Base-by-base conservation (phyloP, 2,113 vertebrate genomes). In the Caranx melampygus region DNA sequence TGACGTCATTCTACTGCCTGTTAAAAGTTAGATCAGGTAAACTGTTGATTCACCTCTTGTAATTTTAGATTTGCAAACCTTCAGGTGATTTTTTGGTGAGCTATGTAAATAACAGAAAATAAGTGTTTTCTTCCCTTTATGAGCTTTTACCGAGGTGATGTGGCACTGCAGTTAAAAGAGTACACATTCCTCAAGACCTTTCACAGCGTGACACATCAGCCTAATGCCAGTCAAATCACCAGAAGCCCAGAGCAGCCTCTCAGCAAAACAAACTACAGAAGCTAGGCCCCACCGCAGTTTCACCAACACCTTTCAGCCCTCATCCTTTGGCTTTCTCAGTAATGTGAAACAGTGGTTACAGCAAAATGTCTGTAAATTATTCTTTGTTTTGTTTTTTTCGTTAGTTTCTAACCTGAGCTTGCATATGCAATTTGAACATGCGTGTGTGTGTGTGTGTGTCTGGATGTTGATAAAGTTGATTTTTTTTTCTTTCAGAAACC, bases 401-500 rank as follows among this genome's bases (percentile, higher is more conserved):
- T 26, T 26, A 26, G 18, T 10, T 64, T 45, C 0, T 0, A 15
- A 6, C 40, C 7, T 26, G 13, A n/a, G 37, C 3, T 2, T 21
- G 15, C 14, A 8, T 45, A 21, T 59, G 37, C 9, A 12, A 3
- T 55, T 26, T 55, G 52, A 26, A 55, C 54, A 35, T 54, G 26
- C 12, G 11, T 12, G 20, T 20, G 18, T 49, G 12, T 3, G 35
- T 15, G 4, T 18, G 31, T 26, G 12, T 54, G 13, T 2, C 0
- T 33, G 52, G 33, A 8, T 42, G 12, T 74, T 60, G 54, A 72
- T 15, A 14, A 2, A 65, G 45, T 6, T 67, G 14, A 40, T 45
- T 13, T 42, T 89, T 91, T n/a, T 18, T 20, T 40, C 26, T 92
- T 93, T 51, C 92, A 99, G 97, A 98, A 98, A 93, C 96, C 96